phyloP scores from a whole-genome alignment of 1,140 invertebrate species.

The Bombus sylvicola region DNA sequence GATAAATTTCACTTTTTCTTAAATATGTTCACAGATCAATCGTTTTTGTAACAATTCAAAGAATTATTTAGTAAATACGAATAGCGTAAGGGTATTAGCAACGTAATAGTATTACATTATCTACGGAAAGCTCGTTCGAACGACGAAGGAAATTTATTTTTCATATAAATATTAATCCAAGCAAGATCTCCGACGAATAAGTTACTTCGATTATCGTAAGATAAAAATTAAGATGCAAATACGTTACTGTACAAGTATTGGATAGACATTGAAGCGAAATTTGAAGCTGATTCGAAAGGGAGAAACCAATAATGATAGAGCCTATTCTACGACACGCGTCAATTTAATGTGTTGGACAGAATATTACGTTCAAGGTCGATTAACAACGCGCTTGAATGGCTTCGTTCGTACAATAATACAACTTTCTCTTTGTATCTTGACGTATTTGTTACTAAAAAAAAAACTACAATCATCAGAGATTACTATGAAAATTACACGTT shows the following conservation, averaged over 20 bases:
- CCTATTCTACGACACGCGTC: neutral
- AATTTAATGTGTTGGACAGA: slow-evolving; percentile 2
- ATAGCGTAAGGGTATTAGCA: neutral
- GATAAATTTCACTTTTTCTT: neutral
- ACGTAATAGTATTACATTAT: neutral
- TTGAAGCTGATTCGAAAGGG: neutral
- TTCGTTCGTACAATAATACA: slow-evolving; percentile 26
- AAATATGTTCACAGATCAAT: neutral
- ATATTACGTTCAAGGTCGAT: slow-evolving; percentile 42
- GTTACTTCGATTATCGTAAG: neutral
- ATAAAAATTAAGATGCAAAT: neutral
- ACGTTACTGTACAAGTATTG: neutral
- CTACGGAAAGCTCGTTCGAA: neutral
- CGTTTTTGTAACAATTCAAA: neutral
- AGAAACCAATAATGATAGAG: neutral
- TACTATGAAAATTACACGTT: neutral
- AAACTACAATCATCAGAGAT: neutral
- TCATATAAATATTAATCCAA: no score
- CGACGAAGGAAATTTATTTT: neutral
- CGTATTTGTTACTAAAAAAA: neutral
- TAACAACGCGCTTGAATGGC: slow-evolving; percentile 16
- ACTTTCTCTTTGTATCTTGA: neutral
- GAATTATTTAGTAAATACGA: neutral
- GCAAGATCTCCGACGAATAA: no score
- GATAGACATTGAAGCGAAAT: neutral